These are phyloP conservation scores for Anoplophora glabripennis DNA, from an alignment of 1,140 invertebrate species.

Conservation along the genomic window DNA sequence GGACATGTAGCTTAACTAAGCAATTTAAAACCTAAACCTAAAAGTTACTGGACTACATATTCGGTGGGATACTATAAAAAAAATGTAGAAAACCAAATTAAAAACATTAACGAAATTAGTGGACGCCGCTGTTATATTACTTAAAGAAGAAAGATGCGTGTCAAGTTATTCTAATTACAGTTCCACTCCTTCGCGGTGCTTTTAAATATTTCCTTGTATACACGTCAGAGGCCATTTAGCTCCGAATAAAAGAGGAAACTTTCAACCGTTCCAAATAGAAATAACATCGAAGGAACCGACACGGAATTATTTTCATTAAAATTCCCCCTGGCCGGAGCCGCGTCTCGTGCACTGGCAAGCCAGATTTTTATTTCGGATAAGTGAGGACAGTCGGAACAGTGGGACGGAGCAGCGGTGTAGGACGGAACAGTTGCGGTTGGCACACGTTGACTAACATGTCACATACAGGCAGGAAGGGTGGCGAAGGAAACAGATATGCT, in stretches of 20 bases:
- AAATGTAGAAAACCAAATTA: too few relatives aligned
- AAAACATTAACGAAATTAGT: too few relatives aligned
- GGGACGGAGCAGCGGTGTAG: background rate
- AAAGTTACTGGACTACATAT: too few relatives aligned
- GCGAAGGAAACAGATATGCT: conserved; percentile 1
- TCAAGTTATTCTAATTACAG: too few relatives aligned
- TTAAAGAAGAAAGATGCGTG: too few relatives aligned
- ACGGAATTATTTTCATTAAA: background rate
- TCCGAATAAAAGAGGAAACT: background rate
- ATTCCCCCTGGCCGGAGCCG: background rate
- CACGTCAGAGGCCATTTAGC: too few relatives aligned
- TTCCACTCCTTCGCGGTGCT: too few relatives aligned
- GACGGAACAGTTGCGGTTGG: conserved; percentile 11
- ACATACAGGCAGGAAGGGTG: conserved; percentile 15
- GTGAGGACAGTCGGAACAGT: background rate
- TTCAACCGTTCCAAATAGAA: conserved; percentile 8
- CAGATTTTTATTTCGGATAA: background rate
- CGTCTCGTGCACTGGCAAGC: background rate
- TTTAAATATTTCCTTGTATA: too few relatives aligned
- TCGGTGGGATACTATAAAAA: too few relatives aligned
- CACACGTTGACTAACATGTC: conserved; percentile 28
- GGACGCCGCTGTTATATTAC: too few relatives aligned
- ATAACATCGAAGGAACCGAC: background rate
- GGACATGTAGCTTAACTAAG: too few relatives aligned
- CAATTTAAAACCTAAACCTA: too few relatives aligned